Base-by-base conservation (phyloP, 2,797 vertebrate genomes). In the Pogonophryne albipinna region DNA sequence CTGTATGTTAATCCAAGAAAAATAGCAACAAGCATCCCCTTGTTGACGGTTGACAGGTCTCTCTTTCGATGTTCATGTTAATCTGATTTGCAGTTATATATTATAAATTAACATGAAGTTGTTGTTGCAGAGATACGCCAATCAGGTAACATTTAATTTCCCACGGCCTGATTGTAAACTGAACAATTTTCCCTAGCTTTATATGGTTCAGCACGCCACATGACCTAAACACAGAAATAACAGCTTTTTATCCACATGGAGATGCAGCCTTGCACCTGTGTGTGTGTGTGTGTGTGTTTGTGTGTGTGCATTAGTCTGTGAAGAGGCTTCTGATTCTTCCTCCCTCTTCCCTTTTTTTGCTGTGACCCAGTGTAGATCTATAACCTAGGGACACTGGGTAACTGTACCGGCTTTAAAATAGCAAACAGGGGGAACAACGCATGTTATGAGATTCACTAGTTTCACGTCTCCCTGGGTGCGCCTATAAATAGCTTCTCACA, bases 401-500 rank as follows among this genome's bases (percentile, higher is more conserved):
- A 92, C 86, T 91, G 86, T 92, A 86, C 89, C 42, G 77, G 80
- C 83, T 83, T 90, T 90, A 89, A 92, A 93, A 94, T 93, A 93
- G 91, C 87, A 90, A 93, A 90, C 80, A 51, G 66, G 74, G 79
- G 72, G 85, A 85, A 88, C 69, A 45, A 80, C 80, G 84, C 82
- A 75, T 88, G 87, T 91, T 91, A 74, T 79, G 69, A 90, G 90
- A 91, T 92, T 93, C 79, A 76, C 91, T 84, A 76, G 87, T 94
- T 90, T 87, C 80, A 57, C 55, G 66, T 86, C 91, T 93, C 91
- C 79, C 85, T 79, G 90, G 90, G 87, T 91, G 83, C 77, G 74
- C 46, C 91, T 95, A 95, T 90, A 93, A 94, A 96, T 95, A 95
- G 87, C 63, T 58, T 16, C 77, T 84, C 90, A 76, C 91, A 84